These are phyloP conservation scores for Acromyrmex charruanus DNA, from an alignment of 1,140 invertebrate genomes.

Conservation along the genomic window DNA sequence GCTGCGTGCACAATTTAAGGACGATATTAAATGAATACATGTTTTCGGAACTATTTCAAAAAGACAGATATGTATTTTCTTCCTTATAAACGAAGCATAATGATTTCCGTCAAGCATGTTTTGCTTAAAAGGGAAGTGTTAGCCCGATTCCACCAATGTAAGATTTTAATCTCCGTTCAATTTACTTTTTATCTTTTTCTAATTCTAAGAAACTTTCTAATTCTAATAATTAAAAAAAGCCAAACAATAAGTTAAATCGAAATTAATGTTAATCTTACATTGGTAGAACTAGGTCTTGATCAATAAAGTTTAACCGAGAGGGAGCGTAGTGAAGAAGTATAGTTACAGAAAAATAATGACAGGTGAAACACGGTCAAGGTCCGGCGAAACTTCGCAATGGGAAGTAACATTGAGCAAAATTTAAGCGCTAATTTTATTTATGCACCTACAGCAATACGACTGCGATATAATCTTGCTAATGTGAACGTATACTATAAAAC, in stretches of 20 bases:
- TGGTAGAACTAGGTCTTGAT: constrained; percentile 22
- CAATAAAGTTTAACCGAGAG: constrained; percentile 79
- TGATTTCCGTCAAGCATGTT: constrained; percentile 69
- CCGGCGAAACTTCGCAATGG: constrained; percentile 74
- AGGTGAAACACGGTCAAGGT: constrained; percentile 43
- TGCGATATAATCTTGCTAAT: background rate
- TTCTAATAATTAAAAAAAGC: no score
- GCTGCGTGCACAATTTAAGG: background rate
- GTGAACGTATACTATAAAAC: background rate
- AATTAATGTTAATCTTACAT: no score
- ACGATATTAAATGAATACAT: background rate
- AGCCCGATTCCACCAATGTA: background rate
- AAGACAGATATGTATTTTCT: constrained; percentile 78
- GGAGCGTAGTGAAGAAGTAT: constrained; percentile 60
- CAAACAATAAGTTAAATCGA: no score
- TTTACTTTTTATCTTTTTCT: no score
- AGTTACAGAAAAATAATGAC: constrained; percentile 42
- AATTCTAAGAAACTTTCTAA: no score
- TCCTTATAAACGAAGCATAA: constrained; percentile 81
- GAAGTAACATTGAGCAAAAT: constrained; percentile 70
- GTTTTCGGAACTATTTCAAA: constrained; percentile 26
- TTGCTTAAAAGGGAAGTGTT: constrained; percentile 71
- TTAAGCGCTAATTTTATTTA: constrained; percentile 50
- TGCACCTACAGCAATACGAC: constrained; percentile 24
- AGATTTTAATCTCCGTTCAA: no score